phyloP scores from a whole-genome alignment of 1,140 invertebrate species.

The Drosophila mauritiana region DNA sequence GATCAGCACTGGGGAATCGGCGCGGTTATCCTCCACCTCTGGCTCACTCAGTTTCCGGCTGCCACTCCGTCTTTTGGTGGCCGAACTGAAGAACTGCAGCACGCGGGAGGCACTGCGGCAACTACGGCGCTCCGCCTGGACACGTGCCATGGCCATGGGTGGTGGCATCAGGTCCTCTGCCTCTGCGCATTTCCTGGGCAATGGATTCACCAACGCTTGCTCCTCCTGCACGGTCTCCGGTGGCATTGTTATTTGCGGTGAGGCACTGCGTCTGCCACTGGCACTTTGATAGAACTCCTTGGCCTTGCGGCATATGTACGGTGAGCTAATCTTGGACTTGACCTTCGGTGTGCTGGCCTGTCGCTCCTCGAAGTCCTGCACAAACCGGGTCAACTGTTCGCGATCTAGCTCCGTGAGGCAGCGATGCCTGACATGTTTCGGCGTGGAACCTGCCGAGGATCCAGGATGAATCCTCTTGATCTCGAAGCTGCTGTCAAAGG shows the following conservation, averaged over 20 bases:
- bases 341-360: slow-evolving; percentile 60
- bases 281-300: slow-evolving; percentile 67
- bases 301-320: slow-evolving; percentile 70
- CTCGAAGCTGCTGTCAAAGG: slow-evolving; percentile 82
- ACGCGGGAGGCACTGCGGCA: slow-evolving; percentile 75
- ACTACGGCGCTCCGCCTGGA: slow-evolving; percentile 68
- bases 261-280: slow-evolving; percentile 74
- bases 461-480: slow-evolving; percentile 68
- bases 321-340: slow-evolving; percentile 55
- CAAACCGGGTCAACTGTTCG: slow-evolving; percentile 68
- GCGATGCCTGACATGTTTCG: slow-evolving; percentile 47
- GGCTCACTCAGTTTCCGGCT: slow-evolving; percentile 64
- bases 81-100: slow-evolving; percentile 76
- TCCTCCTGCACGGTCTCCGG: slow-evolving; percentile 27
- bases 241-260: slow-evolving; percentile 48
- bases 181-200: slow-evolving; percentile 54
- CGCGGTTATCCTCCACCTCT: slow-evolving; percentile 34
- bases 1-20: slow-evolving; percentile 57
- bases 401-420: slow-evolving; percentile 79
- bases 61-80: slow-evolving; percentile 59
- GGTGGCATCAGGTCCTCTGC: slow-evolving; percentile 72
- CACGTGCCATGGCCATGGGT: slow-evolving; percentile 62
- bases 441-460: slow-evolving; percentile 20
- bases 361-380: slow-evolving; percentile 72
- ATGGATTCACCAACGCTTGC: not conserved